Evolutionary conservation across 2,797 vertebrate species (phyloP).

Genomic region (Coracias cyanogaster): DNA sequence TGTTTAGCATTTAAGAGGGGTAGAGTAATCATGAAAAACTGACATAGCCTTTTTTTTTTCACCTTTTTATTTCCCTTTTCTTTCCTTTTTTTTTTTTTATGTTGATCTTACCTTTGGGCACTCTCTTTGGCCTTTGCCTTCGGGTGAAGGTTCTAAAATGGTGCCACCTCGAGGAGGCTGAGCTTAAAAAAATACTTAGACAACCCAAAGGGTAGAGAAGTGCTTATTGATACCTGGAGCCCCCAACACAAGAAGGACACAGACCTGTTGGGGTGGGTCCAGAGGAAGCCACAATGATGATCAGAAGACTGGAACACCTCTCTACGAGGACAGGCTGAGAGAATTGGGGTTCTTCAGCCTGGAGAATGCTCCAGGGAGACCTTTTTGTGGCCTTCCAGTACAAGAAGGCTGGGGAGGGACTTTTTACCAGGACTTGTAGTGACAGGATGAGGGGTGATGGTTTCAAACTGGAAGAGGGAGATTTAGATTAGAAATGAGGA

Average conservation of each 20-base stretch:
- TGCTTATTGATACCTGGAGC: neutral
- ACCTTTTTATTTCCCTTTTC: neutral
- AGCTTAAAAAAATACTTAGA: neutral
- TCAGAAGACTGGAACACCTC: too few relatives aligned
- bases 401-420: neutral
- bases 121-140: neutral
- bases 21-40: neutral
- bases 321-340: too few relatives aligned
- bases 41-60: neutral
- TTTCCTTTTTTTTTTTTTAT: too few relatives aligned
- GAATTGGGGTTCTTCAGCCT: too few relatives aligned
- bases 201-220: neutral
- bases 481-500: too few relatives aligned
- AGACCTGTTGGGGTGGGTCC: too few relatives aligned
- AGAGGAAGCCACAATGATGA: too few relatives aligned
- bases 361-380: too few relatives aligned
- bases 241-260: neutral
- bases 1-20: neutral
- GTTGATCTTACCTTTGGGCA: neutral
- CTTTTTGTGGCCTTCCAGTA: too few relatives aligned
- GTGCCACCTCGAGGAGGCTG: neutral
- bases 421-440: too few relatives aligned
- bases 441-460: too few relatives aligned
- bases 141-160: neutral
- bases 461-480: too few relatives aligned